Base-by-base conservation (phyloP, 1,140 invertebrate genomes). In the Drosophila jambulina region DNA sequence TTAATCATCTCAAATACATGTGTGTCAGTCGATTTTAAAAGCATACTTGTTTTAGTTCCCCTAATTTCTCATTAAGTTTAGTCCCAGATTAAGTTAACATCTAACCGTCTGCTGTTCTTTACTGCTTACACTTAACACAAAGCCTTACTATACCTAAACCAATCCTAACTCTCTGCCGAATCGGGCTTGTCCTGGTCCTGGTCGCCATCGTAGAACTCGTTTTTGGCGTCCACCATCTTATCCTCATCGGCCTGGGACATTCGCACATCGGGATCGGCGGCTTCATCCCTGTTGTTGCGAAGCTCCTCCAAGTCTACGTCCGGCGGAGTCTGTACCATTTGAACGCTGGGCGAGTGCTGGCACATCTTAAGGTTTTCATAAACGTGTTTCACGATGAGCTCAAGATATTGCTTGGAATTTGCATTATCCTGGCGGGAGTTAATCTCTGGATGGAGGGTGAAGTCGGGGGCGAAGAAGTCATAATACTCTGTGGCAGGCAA, bases 391-490 rank as follows among this genome's bases (percentile, higher is more conserved):
- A 96, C 96, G 59, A 98, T 98, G 2, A 96, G 94, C 79, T 98
- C 97, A 23, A 99, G 93, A 92, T 99, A 99, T 85, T 98, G 96
- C 92, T 98, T 98, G 60, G 95, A 97, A 91, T 99, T 99, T 1
- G 96, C 97, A 93, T 99, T 99, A 70, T 99, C 98, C 87, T 96
- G 96, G 58, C 93, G 80, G n/a, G 81, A 92, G 61, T 96, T 95
- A 12, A 98, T 95, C 64, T 99, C 98, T 0, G 98, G 97, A 94
- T 99, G 97, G 7, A 99, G 93, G 3, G 97, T 97, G 84, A 99
- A 99, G 93, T 99, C 98, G 0, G 98, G 98, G 25, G 97, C 97
- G 92, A 99, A 99, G 91, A 98, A 99, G 88, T 99, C 98, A 38
- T 98, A 95, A 91, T 99, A 99, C 92, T 99, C 98, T 10, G 96